A percentile compares a stretch with the other conserved stretches of the same genome.
phyloP scores from a whole-genome alignment of 1,140 invertebrate species.

The Drosophila leontia region DNA sequence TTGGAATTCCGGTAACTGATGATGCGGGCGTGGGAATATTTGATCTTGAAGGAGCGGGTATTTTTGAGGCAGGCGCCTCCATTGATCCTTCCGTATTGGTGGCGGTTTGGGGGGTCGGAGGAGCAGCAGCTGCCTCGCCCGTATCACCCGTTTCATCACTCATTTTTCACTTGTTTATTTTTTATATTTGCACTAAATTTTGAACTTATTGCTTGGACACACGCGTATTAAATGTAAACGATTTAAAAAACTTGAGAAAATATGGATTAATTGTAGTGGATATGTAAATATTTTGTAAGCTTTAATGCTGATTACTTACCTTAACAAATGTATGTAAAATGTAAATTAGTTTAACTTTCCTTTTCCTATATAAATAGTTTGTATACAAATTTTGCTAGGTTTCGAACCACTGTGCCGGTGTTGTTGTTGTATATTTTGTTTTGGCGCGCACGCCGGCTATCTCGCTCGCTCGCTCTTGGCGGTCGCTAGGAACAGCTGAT shows the following conservation, averaged over 20 bases:
- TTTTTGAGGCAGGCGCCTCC: constrained; percentile 26
- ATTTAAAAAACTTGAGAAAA: constrained; percentile 40
- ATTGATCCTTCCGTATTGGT: constrained; percentile 16
- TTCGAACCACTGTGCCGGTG: constrained; percentile 45
- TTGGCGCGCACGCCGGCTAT: constrained; percentile 61
- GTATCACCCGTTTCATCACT: constrained; percentile 28
- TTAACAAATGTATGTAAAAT: constrained; percentile 22
- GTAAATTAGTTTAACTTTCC: constrained; percentile 6
- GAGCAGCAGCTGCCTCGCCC: constrained; percentile 13
- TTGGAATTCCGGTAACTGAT: constrained; percentile 63
- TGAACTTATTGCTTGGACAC: constrained; percentile 58
- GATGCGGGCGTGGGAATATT: constrained; percentile 68
- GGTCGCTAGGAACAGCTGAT: constrained; percentile 65
- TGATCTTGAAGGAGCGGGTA: constrained; percentile 40
- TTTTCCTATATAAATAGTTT: constrained; percentile 4
- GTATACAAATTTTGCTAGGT: constrained; percentile 10
- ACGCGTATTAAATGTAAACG: constrained; percentile 60
- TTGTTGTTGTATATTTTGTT: constrained; percentile 26
- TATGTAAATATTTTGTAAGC: not conserved
- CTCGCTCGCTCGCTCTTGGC: constrained; percentile 44
- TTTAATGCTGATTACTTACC: constrained; percentile 62
- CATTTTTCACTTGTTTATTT: constrained; percentile 32
- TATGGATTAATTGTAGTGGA: constrained; percentile 5
- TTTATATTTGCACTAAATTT: constrained; percentile 52
- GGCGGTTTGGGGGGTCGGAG: constrained; percentile 6